Conservation (phyloP, 2,888 invertebrate genomes). For the Oegoconia quadripuncta region DNA sequence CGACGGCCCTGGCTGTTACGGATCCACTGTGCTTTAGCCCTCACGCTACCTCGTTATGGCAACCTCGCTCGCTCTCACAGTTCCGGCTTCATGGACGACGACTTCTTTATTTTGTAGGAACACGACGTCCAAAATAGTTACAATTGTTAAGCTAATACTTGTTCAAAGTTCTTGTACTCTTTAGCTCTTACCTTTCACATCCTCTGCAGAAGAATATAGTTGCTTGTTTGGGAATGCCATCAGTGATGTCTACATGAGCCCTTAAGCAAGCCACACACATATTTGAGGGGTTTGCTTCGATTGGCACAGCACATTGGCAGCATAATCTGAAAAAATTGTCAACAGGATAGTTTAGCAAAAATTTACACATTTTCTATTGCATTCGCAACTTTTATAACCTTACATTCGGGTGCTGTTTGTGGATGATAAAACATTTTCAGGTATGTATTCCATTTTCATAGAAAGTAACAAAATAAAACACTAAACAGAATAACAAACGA, state of each 20-base stretch:
- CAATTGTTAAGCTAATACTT: too few relatives aligned
- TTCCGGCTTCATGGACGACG: too few relatives aligned
- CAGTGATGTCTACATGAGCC: constrained; percentile 95
- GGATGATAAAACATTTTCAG: constrained; percentile 42
- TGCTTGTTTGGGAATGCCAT: constrained; percentile 96
- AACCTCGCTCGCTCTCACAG: too few relatives aligned
- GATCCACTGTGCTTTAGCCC: too few relatives aligned
- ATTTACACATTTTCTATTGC: neutral
- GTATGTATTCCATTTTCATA: constrained; percentile 62
- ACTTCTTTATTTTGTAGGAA: too few relatives aligned
- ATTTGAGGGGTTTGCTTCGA: constrained; percentile 97
- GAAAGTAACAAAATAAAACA: too few relatives aligned
- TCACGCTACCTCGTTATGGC: too few relatives aligned
- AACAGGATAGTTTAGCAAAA: neutral
- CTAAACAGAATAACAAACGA: too few relatives aligned
- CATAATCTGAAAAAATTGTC: constrained; percentile 82
- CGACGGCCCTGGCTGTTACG: too few relatives aligned
- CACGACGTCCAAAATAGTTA: too few relatives aligned
- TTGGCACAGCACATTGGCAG: constrained; percentile 95
- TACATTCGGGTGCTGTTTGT: constrained; percentile 58
- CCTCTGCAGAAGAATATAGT: constrained; percentile 93
- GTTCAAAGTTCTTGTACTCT: too few relatives aligned
- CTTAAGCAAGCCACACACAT: constrained; percentile 98
- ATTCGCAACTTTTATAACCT: constrained; percentile 29
- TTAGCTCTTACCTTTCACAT: constrained; percentile 93